Evolutionary conservation across 2,797 vertebrate genomes (phyloP).

Genomic region (Remorina albescens): DNA sequence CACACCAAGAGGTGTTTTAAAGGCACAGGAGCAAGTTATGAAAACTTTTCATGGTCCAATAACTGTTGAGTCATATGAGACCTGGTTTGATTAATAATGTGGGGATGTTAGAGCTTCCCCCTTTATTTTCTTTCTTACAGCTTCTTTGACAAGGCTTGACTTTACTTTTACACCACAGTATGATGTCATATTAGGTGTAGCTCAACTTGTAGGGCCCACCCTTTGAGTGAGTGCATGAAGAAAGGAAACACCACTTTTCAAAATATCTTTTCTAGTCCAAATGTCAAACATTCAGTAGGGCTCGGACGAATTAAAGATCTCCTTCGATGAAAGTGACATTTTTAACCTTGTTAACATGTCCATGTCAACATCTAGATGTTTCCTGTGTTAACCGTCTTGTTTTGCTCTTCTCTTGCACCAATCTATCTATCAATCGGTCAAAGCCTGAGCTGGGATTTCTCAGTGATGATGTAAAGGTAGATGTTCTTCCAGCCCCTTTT

Average conservation of each 20-base stretch:
- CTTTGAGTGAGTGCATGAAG: slow-evolving; percentile 12
- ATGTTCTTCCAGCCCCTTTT: no score
- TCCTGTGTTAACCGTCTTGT: no score
- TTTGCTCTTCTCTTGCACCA: no score
- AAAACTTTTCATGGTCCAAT: slow-evolving; percentile 22
- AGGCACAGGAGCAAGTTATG: slow-evolving; percentile 33
- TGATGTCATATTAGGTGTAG: slow-evolving; percentile 14
- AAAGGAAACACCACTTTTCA: neutral
- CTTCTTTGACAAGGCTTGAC: slow-evolving; percentile 4
- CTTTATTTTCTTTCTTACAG: slow-evolving; percentile 3
- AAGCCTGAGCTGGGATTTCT: no score
- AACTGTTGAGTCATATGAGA: slow-evolving; percentile 33
- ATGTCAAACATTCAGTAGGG: neutral
- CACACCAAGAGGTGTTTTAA: slow-evolving; percentile 45
- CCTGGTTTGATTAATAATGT: slow-evolving; percentile 12
- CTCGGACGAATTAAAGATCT: neutral
- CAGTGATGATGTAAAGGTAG: no score
- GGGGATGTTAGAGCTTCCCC: slow-evolving; percentile 24
- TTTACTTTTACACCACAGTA: slow-evolving; percentile 5
- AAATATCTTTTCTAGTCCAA: neutral
- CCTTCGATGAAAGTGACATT: no score
- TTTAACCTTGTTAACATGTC: no score
- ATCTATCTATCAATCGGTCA: no score
- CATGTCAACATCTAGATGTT: no score
- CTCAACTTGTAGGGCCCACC: slow-evolving; percentile 4